Evolutionary conservation across 1,140 invertebrate species (phyloP).

Genomic region (Cheumatopsyche charites): DNA sequence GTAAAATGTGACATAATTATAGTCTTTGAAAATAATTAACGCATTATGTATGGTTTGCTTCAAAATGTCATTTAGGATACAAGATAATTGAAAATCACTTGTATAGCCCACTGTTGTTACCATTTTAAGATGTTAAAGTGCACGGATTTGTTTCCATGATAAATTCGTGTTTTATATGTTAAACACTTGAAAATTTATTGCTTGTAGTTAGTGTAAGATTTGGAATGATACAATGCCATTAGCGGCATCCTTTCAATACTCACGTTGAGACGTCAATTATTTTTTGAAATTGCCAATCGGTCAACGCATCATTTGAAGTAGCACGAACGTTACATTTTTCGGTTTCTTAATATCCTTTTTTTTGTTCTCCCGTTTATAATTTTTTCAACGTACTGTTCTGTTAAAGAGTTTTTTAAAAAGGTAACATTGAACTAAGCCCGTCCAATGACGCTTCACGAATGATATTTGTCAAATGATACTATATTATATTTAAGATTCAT

Average conservation of each 20-base stretch:
- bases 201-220: constrained; percentile 18
- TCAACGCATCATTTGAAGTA: background rate
- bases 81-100: constrained; percentile 16
- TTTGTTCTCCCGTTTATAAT: background rate
- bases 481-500: constrained; percentile 25
- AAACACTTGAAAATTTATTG: constrained; percentile 13
- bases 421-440: constrained; percentile 20
- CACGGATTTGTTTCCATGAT: constrained; percentile 2
- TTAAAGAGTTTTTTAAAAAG: background rate
- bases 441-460: constrained; percentile 27
- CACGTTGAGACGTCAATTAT: constrained; percentile 29
- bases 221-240: constrained; percentile 4
- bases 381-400: background rate
- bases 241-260: constrained; percentile 24
- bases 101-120: constrained; percentile 28
- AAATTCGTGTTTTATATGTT: constrained; percentile 24
- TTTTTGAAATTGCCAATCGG: constrained; percentile 26
- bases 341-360: background rate
- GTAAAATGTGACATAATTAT: constrained; percentile 28
- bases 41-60: constrained; percentile 30
- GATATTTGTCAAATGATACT: constrained; percentile 31
- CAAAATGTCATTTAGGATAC: constrained; percentile 29
- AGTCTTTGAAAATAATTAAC: constrained; percentile 26
- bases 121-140: constrained; percentile 20
- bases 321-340: background rate